Evolutionary conservation across 2,113 vertebrate species (phyloP), one percentile per base, ranked within the genome.

Genomic region (Tenebrosternarchus preto): DNA sequence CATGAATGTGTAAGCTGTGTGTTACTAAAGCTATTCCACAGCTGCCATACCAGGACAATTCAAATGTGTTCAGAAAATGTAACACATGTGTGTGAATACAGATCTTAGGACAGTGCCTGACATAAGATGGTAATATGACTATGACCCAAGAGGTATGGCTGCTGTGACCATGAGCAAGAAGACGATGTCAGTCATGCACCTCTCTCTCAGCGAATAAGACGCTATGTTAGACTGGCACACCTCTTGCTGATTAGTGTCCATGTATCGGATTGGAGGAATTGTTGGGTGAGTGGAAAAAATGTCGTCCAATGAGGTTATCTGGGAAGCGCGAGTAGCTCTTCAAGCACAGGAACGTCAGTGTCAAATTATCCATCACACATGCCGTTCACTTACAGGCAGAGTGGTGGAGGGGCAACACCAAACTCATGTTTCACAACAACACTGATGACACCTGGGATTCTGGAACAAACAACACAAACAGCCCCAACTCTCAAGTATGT

Each of bases 331-430:
- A 56, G 33, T 20, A 71, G 43, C 56, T 73, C 73, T 46, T 19
- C 63, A 0, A 75, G 20, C 27, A 67, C 39, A 73, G 81, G 90
- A 91, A 88, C 63, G 80, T 86, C 89, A 89, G 88, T 57, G 74
- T 86, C 85, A 86, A 80, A 50, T 43, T 70, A 57, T 68, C 79
- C 27, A 27, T 70, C 55, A 87, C 78, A 89, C 71, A 83, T 69
- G 75, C 73, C 71, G 76, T 73, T 64, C 79, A 50, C 24, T 69
- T 60, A 76, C 24, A 63, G 73, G 56, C 67, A 83, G n/a, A 15
- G 43, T 50, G 46, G 69, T 77, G 64, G 27, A 39, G 46, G 67
- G 31, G 15, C 12, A 3, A 50, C 43, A 50, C 11, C 31, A 64
- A 73, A 76, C 76, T 74, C 59, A 81, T 20, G 77, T 88, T 86